Base-by-base conservation (phyloP, 1,140 invertebrate genomes). In the Drosophila equinoxialis region DNA sequence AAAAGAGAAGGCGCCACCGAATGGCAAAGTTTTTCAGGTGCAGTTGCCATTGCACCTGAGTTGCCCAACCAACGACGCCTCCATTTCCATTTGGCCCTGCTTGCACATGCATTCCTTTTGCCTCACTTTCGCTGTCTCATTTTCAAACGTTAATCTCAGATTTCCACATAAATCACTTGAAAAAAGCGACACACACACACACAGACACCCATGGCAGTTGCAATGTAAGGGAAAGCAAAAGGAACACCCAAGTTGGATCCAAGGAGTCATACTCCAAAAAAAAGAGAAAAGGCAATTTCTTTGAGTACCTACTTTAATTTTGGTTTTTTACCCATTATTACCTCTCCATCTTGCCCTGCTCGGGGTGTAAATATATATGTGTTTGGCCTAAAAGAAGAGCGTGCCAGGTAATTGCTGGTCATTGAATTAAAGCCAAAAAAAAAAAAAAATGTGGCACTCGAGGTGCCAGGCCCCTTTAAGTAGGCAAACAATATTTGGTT, bases 81-180 rank as follows among this genome's bases (percentile, higher is more conserved):
- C 66, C 30, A 37, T 33, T 37, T 42, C 35, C 61, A n/a, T 14
- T 23, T 14, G 41, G 17, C 17, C 33, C 30, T 30, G n/a, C 59
- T 58, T 8, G n/a, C 35, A 17, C 23, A 23, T 45, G 45, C 45
- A 58, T 58, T 58, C 55, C 57, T 17, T 37, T 33, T 33, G 35
- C n/a, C 65, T 51, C 41, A 51, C 20, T 48, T 45, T 57, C 41
- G 59, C 35, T 35, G 71, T 77, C 59, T 48, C 67, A 68, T 48
- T 75, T 79, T 71, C 66, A 73, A 51, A 77, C 84, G 76, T 86
- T 86, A 86, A 86, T 86, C 83, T 86, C 76, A 83, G 83, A 83
- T 86, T 87, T 86, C 55, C 69, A 79, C 83, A 86, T 86, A 86
- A 86, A 86, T 86, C 83, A 86, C 84, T 89, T 89, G 73, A 83